Evolutionary conservation across 2,888 invertebrate species (phyloP).

Genomic region (Biston betularia): DNA sequence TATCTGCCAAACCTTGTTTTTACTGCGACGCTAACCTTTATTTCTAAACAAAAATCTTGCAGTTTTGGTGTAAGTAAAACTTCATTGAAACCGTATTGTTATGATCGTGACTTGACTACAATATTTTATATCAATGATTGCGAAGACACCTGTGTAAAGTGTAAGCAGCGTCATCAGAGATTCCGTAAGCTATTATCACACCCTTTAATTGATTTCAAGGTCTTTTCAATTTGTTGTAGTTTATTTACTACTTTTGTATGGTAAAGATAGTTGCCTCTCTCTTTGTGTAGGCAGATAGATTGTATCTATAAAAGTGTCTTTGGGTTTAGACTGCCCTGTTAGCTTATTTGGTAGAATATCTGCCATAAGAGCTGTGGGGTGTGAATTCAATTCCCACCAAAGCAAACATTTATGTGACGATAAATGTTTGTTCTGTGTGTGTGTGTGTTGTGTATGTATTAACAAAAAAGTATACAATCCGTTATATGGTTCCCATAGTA

Average conservation of each 20-base stretch:
- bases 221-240: conserved; percentile 16
- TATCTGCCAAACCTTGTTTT: neutral
- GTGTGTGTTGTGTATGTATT: too few species aligned
- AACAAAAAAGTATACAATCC: too few species aligned
- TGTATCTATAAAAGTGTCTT: too few species aligned
- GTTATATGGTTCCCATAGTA: too few species aligned
- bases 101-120: conserved; percentile 8
- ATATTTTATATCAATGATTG: conserved; percentile 10
- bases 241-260: neutral
- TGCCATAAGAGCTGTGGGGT: too few species aligned
- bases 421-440: too few species aligned
- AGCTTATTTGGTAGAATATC: too few species aligned
- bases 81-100: conserved; percentile 1
- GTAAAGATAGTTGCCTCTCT: neutral
- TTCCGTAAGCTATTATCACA: conserved; percentile 19
- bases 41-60: conserved; percentile 1
- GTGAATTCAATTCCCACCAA: too few species aligned
- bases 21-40: neutral
- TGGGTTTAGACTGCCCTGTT: too few species aligned
- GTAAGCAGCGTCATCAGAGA: conserved; percentile 17
- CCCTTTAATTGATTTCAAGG: conserved; percentile 25
- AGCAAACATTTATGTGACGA: too few species aligned
- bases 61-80: conserved; percentile 9
- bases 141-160: conserved; percentile 22
- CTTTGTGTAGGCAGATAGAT: neutral